These are phyloP conservation scores for Acridotheres tristis DNA, from an alignment of 2,797 vertebrate species.

Conservation along the genomic window DNA sequence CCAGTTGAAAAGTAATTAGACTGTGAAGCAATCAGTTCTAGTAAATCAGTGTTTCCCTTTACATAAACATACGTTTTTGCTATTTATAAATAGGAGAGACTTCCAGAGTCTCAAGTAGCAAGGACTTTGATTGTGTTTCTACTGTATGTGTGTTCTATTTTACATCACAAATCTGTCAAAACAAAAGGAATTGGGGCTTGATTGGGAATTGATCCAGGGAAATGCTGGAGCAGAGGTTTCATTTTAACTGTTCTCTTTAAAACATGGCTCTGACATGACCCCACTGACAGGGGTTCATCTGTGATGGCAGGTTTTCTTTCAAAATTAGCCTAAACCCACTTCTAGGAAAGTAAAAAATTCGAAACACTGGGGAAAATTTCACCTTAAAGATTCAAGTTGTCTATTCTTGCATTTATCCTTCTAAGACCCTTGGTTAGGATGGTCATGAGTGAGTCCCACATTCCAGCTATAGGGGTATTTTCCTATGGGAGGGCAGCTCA, in stretches of 20 bases:
- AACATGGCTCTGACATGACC: background rate
- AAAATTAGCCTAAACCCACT: background rate
- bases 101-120: conserved; percentile 75
- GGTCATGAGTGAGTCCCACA: background rate
- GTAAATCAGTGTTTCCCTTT: conserved; percentile 81
- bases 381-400: background rate
- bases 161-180: conserved; percentile 71
- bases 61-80: conserved; percentile 77
- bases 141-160: conserved; percentile 68
- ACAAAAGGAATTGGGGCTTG: conserved; percentile 56
- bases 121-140: conserved; percentile 68
- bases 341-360: background rate
- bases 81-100: conserved; percentile 84
- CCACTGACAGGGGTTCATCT: background rate
- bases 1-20: conserved; percentile 85
- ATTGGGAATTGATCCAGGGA: background rate
- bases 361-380: background rate
- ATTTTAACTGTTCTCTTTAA: background rate
- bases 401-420: fast-evolving
- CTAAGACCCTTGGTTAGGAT: fast-evolving
- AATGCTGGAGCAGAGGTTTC: background rate
- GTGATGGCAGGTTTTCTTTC: background rate
- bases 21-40: conserved; percentile 82
- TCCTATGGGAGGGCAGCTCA: background rate
- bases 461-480: background rate